Conservation (phyloP, 2,113 vertebrate genomes). For the Hyperopisus bebe region DNA sequence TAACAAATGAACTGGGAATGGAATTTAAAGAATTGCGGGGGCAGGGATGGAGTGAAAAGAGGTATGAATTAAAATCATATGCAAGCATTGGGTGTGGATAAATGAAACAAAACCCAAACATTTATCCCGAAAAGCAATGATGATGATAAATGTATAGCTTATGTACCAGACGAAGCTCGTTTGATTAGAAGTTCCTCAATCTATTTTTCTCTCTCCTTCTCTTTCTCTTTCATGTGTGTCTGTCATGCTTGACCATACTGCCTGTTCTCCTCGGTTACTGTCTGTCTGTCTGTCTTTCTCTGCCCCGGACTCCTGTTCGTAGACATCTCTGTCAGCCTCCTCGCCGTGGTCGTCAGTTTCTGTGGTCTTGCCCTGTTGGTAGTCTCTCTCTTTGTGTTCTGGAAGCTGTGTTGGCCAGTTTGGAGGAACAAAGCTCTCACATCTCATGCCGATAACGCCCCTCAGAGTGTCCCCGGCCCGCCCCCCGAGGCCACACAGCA, state of each 20-base stretch:
- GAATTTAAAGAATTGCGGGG: background rate
- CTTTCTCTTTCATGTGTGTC: conserved; percentile 56
- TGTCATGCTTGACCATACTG: conserved; percentile 37
- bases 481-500: conserved; percentile 29
- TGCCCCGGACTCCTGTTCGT: conserved; percentile 3
- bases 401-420: conserved; percentile 96
- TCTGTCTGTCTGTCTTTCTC: conserved; percentile 39
- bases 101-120: background rate
- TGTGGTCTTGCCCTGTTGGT: conserved; percentile 90
- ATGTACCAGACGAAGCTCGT: background rate
- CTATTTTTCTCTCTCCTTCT: conserved; percentile 42
- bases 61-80: background rate
- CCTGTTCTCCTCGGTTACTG: conserved; percentile 29
- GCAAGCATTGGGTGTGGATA: background rate
- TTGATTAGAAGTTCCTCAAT: conserved; percentile 24
- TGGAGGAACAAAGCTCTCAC: conserved; percentile 86
- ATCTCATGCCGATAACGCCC: conserved; percentile 53
- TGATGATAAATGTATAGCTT: background rate
- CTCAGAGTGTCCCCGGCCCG: conserved; percentile 59
- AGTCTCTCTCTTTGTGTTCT: conserved; percentile 96
- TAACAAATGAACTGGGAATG: background rate
- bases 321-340: conserved; percentile 93
- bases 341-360: conserved; percentile 94
- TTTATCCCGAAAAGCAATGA: background rate
- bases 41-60: background rate